Conservation (phyloP, 2,113 vertebrate genomes). For the Sinocyclocheilus grahami region DNA sequence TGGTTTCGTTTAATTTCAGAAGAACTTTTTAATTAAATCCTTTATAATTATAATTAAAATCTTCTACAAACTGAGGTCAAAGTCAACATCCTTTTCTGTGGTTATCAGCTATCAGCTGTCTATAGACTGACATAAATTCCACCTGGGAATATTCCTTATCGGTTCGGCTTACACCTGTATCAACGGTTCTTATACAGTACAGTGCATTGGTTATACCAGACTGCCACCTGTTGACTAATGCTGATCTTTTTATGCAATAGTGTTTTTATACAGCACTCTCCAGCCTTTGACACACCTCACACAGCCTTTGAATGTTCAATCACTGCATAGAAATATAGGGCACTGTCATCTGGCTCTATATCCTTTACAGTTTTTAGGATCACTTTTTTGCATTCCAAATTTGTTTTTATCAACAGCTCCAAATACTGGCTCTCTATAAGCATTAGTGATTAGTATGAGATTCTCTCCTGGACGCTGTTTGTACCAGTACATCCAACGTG, state of each 20-base stretch:
- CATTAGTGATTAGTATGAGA: slow-evolving; percentile 40
- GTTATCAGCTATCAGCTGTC: background rate
- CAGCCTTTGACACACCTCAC: slow-evolving; percentile 39
- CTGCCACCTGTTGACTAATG: slow-evolving; percentile 13
- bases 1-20: background rate
- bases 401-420: slow-evolving; percentile 31
- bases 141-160: background rate
- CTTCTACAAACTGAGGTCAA: background rate
- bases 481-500: slow-evolving; percentile 68
- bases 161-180: background rate
- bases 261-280: slow-evolving; percentile 52
- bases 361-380: slow-evolving; percentile 22
- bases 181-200: slow-evolving; percentile 31
- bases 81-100: background rate
- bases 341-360: slow-evolving; percentile 42
- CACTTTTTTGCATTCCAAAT: slow-evolving; percentile 5
- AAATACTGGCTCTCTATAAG: slow-evolving; percentile 20
- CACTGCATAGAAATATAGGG: slow-evolving; percentile 54
- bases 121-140: background rate
- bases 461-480: slow-evolving; percentile 60
- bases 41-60: too few species aligned
- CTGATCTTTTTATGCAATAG: background rate
- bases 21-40: too few species aligned
- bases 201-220: slow-evolving; percentile 9
- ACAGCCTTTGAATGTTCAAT: slow-evolving; percentile 50